Base-by-base conservation (phyloP, 2,888 invertebrate genomes). In the Apodemia duryi region DNA sequence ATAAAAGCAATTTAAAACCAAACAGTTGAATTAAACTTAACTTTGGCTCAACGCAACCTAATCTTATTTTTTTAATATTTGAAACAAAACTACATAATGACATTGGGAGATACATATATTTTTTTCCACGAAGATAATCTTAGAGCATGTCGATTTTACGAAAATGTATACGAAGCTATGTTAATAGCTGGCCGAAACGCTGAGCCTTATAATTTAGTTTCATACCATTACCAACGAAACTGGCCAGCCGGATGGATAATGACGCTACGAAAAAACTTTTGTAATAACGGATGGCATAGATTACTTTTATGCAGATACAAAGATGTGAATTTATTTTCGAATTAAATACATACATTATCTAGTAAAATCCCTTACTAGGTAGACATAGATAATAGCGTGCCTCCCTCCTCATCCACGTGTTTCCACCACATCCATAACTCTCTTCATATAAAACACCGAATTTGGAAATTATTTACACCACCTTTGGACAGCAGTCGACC, bases 151-250 rank as follows among this genome's bases (percentile, higher is more conserved):
- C 61, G 60, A 79, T 79, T 77, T 77, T 75, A 73, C 69, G 69
- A 74, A 78, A 80, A 64, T 61, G 64, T 61, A 64, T 64, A 61
- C 64, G 35, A 41, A 88, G 87, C 84, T 85, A 88, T 84, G 85
- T 87, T 91, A 91, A 91, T 90, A 85, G 82, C 76, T 75, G 78
- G 74, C 79, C 78, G 74, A 80, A 80, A 80, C 72, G 74, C 76
- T 74, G 74, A 74, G 80, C 83, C 84, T 83, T 88, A 78, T 91
- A 91, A 91, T 91, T 91, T 90, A 76, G 81, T 75, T 84, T 83
- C 82, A 81, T 88, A 87, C 88, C 87, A 91, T 91, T 90, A 90
- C 72, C 51, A 65, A 65, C 64, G 51, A 57, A 57, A 57, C 57
- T 57, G 57, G 43, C 49, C 61, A 46, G 41, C 61, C 51, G 65